Conservation (phyloP, 2,113 vertebrate species). For the Corythaixoides concolor region DNA sequence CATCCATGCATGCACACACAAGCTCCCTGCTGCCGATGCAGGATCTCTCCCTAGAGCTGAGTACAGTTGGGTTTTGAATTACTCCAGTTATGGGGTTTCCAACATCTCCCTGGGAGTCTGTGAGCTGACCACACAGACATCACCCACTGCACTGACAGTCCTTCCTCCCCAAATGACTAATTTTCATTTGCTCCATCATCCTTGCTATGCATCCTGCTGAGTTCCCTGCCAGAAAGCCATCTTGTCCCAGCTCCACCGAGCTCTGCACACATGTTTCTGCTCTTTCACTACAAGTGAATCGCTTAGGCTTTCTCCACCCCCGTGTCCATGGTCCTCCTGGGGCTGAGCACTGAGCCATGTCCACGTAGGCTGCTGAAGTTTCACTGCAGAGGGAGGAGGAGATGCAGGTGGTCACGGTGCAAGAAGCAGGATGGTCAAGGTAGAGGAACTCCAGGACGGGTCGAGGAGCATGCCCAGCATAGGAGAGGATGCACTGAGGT, state of each 20-base stretch:
- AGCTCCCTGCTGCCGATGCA: not conserved
- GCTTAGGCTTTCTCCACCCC: not conserved
- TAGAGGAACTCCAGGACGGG: not conserved
- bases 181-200: not conserved
- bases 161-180: not conserved
- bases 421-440: not conserved
- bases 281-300: not conserved
- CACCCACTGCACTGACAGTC: not conserved
- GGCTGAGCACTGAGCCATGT: not conserved
- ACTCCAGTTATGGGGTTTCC: not conserved
- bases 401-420: fast-evolving
- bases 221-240: not conserved
- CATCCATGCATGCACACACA: too few relatives aligned
- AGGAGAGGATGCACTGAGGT: not conserved
- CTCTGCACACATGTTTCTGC: not conserved
- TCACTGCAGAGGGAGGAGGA: not conserved
- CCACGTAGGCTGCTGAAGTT: not conserved
- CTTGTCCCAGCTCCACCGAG: not conserved
- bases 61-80: not conserved
- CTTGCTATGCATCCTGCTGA: not conserved
- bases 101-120: not conserved
- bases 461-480: not conserved
- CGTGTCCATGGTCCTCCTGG: fast-evolving
- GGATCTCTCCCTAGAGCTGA: not conserved
- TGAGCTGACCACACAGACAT: not conserved